Percentiles rank a stretch among this genome's conserved stretches.
Conservation (phyloP, 2,888 invertebrate genomes). For the Sphecodes monilicornis region DNA sequence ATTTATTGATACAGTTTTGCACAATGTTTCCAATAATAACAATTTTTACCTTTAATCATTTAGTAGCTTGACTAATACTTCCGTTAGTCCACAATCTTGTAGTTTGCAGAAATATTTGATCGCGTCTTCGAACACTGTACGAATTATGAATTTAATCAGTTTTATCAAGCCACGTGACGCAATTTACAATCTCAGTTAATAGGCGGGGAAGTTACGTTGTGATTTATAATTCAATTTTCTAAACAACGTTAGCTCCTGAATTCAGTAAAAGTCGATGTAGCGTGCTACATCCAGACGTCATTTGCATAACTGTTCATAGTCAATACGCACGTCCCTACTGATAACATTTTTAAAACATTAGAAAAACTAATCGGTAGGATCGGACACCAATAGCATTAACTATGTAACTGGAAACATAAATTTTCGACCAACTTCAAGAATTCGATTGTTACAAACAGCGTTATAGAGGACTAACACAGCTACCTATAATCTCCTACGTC, state of each 20-base stretch:
- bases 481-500: background rate
- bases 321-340: no score
- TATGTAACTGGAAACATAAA: background rate
- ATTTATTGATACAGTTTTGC: no score
- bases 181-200: background rate
- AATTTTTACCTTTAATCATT: no score
- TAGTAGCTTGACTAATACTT: background rate
- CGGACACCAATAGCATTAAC: no score
- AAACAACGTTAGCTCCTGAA: background rate
- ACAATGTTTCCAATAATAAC: background rate
- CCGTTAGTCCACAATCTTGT: background rate
- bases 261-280: background rate
- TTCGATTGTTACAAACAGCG: no score
- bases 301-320: background rate
- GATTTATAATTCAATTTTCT: constrained; percentile 37
- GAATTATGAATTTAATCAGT: background rate
- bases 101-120: no score
- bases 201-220: background rate
- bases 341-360: no score
- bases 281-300: background rate
- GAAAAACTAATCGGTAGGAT: no score
- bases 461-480: background rate
- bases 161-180: background rate
- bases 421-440: background rate
- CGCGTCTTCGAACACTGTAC: no score